A percentile compares a stretch with the other conserved stretches of the same genome.
These are phyloP conservation scores for Tetranychus urticae DNA, from an alignment of 1,140 invertebrate genomes.

Conservation along the genomic window DNA sequence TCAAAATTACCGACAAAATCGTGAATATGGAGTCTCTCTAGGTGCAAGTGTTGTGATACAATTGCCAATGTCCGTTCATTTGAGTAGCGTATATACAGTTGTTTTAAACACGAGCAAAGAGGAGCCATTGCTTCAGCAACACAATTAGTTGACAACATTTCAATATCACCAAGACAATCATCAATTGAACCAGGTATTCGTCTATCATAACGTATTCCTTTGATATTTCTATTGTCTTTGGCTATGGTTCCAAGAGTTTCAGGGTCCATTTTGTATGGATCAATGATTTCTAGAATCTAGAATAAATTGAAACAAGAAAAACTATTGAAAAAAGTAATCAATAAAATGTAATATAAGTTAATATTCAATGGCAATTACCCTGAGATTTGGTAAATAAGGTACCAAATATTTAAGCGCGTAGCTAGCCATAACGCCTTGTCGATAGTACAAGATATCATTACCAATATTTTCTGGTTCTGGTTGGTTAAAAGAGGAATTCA, in stretches of 20 bases:
- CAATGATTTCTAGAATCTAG: background rate
- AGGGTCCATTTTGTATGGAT: background rate
- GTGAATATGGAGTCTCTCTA: background rate
- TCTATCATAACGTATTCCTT: background rate
- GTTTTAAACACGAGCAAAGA: background rate
- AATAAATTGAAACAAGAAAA: background rate
- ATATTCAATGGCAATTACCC: background rate
- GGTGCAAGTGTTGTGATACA: background rate
- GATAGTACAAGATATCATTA: background rate
- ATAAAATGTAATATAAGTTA: background rate
- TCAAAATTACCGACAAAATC: background rate
- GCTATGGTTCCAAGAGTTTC: background rate
- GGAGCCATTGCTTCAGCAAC: background rate
- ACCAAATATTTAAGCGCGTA: background rate
- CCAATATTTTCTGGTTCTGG: background rate
- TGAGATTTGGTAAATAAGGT: background rate
- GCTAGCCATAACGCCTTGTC: background rate
- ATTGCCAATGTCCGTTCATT: background rate
- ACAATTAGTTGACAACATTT: background rate
- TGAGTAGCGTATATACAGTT: background rate
- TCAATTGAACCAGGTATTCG: background rate
- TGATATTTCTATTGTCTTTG: background rate
- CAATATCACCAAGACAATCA: background rate
- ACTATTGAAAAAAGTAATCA: background rate
- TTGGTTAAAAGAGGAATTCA: background rate